These are phyloP conservation scores for Pycnomerus fuliginosus DNA, from an alignment of 2,888 invertebrate species.

Conservation along the genomic window DNA sequence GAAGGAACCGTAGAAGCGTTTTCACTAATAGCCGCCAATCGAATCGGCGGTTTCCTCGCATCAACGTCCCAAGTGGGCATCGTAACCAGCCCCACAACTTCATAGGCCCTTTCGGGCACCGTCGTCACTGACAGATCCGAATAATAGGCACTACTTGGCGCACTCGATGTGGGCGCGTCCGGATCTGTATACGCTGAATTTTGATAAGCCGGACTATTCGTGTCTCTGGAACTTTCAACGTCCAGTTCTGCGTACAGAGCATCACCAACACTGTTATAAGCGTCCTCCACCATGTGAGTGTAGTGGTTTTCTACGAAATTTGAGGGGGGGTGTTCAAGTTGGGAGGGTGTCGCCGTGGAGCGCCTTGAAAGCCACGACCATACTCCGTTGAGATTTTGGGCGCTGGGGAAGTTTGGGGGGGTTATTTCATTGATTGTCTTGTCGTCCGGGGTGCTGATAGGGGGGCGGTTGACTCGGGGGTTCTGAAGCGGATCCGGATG, in stretches of 20 bases:
- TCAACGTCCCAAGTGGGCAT: slow-evolving; percentile 52
- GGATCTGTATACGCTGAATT: slow-evolving; percentile 67
- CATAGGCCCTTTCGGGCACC: slow-evolving; percentile 59
- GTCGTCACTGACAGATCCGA: slow-evolving; percentile 65
- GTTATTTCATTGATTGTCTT: slow-evolving; percentile 43
- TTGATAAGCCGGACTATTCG: slow-evolving; percentile 64
- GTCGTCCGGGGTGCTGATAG: slow-evolving; percentile 45
- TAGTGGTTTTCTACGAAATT: slow-evolving; percentile 68
- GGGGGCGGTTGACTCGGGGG: slow-evolving; percentile 41
- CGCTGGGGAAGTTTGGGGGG: slow-evolving; percentile 34
- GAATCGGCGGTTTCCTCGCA: slow-evolving; percentile 33
- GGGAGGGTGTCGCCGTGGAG: slow-evolving; percentile 44
- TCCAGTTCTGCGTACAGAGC: slow-evolving; percentile 72
- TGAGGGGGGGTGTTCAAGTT: slow-evolving; percentile 56
- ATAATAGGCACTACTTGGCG: slow-evolving; percentile 75
- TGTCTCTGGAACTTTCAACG: slow-evolving; percentile 53
- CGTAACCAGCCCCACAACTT: slow-evolving; percentile 60
- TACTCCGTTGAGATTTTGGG: slow-evolving; percentile 40
- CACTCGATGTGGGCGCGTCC: slow-evolving; percentile 61
- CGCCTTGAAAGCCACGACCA: slow-evolving; percentile 50
- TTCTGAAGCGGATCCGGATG: slow-evolving; percentile 43
- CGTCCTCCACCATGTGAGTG: slow-evolving; percentile 70
- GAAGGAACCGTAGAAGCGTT: slow-evolving; percentile 60
- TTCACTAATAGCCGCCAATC: slow-evolving; percentile 60
- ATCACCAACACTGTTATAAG: slow-evolving; percentile 59